A percentile compares a stretch with the other conserved stretches of the same genome.
phyloP scores from a whole-genome alignment of 2,888 invertebrate species.

The Subacronicta megacephala region DNA sequence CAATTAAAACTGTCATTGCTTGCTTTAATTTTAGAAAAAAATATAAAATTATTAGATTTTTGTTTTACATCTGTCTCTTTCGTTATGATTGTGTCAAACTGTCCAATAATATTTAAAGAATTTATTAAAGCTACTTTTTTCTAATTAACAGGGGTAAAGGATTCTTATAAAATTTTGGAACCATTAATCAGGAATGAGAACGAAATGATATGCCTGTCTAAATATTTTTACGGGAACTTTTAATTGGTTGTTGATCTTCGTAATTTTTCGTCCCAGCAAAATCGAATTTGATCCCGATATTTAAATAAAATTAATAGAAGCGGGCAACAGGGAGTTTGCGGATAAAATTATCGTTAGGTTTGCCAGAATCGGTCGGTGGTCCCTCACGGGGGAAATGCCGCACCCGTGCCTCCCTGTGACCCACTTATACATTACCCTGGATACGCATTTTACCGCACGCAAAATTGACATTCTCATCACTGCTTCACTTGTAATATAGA shows the following conservation, averaged over 20 bases:
- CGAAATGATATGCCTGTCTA: constrained; percentile 2
- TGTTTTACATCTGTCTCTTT: constrained; percentile 1
- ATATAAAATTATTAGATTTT: too few species aligned
- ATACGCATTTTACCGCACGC: constrained; percentile 58
- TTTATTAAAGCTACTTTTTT: constrained; percentile 4
- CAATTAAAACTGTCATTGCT: too few species aligned
- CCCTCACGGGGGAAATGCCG: constrained; percentile 46
- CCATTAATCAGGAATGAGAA: constrained; percentile 14
- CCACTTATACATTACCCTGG: constrained; percentile 71
- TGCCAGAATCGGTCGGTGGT: constrained; percentile 42
- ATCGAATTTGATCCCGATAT: constrained; percentile 52
- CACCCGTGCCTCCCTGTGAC: constrained; percentile 74
- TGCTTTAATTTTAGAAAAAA: too few species aligned
- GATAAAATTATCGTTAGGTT: constrained; percentile 70
- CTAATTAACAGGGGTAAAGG: constrained; percentile 17
- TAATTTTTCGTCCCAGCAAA: constrained; percentile 44
- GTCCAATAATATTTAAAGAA: neutral
- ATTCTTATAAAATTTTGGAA: constrained; percentile 2
- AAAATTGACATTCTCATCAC: constrained; percentile 65
- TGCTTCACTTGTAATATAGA: constrained; percentile 55
- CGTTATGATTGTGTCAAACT: neutral
- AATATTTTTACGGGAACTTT: constrained; percentile 23
- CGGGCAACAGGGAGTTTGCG: constrained; percentile 49
- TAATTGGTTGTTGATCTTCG: constrained; percentile 46
- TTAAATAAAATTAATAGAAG: constrained; percentile 60